phyloP scores from a whole-genome alignment of 53 echinoderm and acorn worm species.

The Patiria pectinifera region DNA sequence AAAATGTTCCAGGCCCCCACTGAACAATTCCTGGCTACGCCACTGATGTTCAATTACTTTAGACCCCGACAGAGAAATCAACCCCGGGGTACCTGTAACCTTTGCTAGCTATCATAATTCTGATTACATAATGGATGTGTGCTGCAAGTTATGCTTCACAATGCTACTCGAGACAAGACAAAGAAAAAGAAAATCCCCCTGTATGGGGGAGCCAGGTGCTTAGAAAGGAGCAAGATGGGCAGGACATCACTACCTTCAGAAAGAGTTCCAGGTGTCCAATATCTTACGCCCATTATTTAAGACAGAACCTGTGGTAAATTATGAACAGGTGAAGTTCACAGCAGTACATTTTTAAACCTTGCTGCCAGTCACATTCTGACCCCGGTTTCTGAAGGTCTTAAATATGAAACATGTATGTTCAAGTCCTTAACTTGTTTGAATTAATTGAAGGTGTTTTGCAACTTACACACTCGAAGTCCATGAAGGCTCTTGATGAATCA shows the following conservation, averaged over 20 bases:
- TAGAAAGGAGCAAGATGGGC: neutral
- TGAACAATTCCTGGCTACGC: too few relatives aligned
- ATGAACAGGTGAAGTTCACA: too few relatives aligned
- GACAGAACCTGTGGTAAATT: too few relatives aligned
- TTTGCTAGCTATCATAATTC: neutral
- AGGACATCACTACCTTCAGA: neutral
- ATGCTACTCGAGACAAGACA: neutral
- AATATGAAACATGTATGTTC: neutral
- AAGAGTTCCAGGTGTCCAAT: too few relatives aligned
- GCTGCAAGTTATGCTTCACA: neutral
- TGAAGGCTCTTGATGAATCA: constrained; percentile 14
- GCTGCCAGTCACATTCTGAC: too few relatives aligned
- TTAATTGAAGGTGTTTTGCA: neutral
- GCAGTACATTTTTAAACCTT: too few relatives aligned
- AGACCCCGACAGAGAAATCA: neutral
- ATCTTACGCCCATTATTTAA: too few relatives aligned
- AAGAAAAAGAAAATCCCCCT: neutral
- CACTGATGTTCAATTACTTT: too few relatives aligned
- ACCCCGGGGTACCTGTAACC: too few relatives aligned
- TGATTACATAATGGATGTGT: too few relatives aligned
- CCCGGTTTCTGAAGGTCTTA: neutral
- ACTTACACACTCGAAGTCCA: constrained; percentile 43
- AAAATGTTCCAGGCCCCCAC: too few relatives aligned
- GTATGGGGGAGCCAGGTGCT: neutral
- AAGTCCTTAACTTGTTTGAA: neutral